Conservation (phyloP, 2,888 invertebrate genomes). For the Nasonovia ribisnigri region DNA sequence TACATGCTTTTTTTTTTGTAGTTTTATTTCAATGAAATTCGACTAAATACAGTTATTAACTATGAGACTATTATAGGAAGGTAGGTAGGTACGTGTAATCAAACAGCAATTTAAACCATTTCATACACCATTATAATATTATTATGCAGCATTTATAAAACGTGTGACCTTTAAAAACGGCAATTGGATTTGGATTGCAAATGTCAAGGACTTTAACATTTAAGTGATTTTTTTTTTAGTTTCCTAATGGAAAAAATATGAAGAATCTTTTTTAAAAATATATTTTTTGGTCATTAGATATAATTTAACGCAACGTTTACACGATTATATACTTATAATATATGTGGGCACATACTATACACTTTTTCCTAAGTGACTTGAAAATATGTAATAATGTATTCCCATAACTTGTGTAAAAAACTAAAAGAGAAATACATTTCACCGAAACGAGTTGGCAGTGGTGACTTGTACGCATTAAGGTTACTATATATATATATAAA, state of each 20-base stretch:
- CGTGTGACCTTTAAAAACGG: background rate
- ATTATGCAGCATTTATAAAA: background rate
- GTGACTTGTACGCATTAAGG: background rate
- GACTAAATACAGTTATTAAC: background rate
- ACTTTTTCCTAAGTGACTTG: background rate
- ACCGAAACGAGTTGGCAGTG: background rate
- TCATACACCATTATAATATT: background rate
- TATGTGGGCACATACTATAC: background rate
- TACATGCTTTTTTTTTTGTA: background rate
- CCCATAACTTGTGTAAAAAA: background rate
- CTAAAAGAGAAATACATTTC: background rate
- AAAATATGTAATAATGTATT: constrained; percentile 41
- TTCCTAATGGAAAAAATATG: constrained; percentile 23
- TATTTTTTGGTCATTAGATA: constrained; percentile 10
- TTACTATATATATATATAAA: background rate
- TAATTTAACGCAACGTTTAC: constrained; percentile 39
- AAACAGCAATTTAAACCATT: constrained; percentile 9
- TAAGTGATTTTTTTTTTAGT: constrained; percentile 17
- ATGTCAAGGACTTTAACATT: constrained; percentile 45
- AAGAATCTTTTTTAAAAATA: background rate
- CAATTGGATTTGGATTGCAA: constrained; percentile 17
- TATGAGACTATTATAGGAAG: background rate
- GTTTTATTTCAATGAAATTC: background rate
- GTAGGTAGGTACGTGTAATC: no score
- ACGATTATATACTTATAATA: constrained; percentile 3